These are phyloP conservation scores for Caracal caracal DNA, from an alignment of 2,113 vertebrate genomes.

Conservation along the genomic window DNA sequence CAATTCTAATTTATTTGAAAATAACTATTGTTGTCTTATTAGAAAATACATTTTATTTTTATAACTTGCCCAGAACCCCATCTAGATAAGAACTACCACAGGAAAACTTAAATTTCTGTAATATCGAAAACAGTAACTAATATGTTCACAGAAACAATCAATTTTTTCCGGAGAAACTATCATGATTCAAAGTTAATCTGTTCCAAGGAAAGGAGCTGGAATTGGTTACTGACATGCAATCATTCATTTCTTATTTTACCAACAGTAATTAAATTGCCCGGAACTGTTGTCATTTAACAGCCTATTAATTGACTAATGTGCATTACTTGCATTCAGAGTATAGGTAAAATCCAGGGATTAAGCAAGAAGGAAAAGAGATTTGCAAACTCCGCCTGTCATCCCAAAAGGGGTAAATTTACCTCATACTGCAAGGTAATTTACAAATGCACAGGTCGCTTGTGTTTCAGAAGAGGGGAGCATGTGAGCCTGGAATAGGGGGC, in stretches of 20 bases:
- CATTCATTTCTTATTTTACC: slow-evolving; percentile 90
- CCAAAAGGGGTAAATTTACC: slow-evolving; percentile 70
- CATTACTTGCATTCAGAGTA: slow-evolving; percentile 88
- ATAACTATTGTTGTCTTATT: not conserved
- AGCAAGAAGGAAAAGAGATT: slow-evolving; percentile 77
- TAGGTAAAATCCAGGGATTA: slow-evolving; percentile 94
- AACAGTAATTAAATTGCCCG: slow-evolving; percentile 95
- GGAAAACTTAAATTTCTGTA: not conserved
- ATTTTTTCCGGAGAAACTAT: slow-evolving; percentile 73
- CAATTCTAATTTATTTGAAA: not conserved
- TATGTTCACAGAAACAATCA: slow-evolving; percentile 63
- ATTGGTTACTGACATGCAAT: slow-evolving; percentile 87
- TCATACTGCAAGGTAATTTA: slow-evolving; percentile 67
- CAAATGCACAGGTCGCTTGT: slow-evolving; percentile 12
- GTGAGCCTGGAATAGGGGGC: not conserved
- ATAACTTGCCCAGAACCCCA: not conserved
- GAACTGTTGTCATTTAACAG: slow-evolving; percentile 98
- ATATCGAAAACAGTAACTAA: slow-evolving; percentile 63
- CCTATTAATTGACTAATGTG: slow-evolving; percentile 99
- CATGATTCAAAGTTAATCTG: slow-evolving; percentile 84
- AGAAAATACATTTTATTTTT: not conserved
- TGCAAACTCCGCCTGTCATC: slow-evolving; percentile 65
- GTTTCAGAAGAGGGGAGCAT: slow-evolving; percentile 23
- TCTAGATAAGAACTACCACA: not conserved
- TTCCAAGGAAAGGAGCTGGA: slow-evolving; percentile 84